phyloP scores from a whole-genome alignment of 2,888 invertebrate genomes.

The Trichogramma dendrolimi region DNA sequence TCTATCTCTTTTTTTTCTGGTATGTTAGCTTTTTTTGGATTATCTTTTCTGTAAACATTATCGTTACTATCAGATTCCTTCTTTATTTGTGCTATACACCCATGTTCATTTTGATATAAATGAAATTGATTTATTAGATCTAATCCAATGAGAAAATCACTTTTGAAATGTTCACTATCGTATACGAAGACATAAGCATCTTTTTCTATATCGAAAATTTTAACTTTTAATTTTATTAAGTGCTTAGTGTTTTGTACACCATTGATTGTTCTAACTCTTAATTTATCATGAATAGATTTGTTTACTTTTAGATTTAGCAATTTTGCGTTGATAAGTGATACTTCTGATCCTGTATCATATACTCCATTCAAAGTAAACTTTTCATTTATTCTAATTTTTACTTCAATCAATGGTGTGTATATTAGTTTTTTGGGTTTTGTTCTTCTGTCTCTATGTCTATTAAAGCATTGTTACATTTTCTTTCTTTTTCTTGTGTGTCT shows the following conservation, averaged over 20 bases:
- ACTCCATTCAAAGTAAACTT: slow-evolving; percentile 24
- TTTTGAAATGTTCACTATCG: slow-evolving; percentile 19
- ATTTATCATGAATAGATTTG: slow-evolving; percentile 27
- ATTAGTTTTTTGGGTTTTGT: slow-evolving; percentile 28
- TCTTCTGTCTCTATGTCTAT: slow-evolving; percentile 25
- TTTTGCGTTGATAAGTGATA: slow-evolving; percentile 34
- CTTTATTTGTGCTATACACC: slow-evolving; percentile 8
- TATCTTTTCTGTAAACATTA: too few relatives aligned
- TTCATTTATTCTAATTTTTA: slow-evolving; percentile 27
- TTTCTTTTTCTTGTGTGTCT: too few relatives aligned
- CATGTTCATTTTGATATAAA: slow-evolving; percentile 21
- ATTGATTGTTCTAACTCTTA: slow-evolving; percentile 32
- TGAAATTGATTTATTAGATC: slow-evolving; percentile 22
- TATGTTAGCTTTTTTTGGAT: too few relatives aligned
- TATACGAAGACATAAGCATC: slow-evolving; percentile 29
- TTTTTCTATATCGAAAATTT: slow-evolving; percentile 34
- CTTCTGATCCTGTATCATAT: slow-evolving; percentile 33
- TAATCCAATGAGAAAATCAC: slow-evolving; percentile 11
- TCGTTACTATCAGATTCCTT: background rate
- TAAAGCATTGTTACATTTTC: slow-evolving; percentile 25
- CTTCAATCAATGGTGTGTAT: slow-evolving; percentile 33
- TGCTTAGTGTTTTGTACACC: slow-evolving; percentile 33
- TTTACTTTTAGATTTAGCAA: slow-evolving; percentile 26
- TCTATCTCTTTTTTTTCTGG: too few relatives aligned
- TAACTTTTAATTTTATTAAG: slow-evolving; percentile 31